Conservation (phyloP, 2,888 invertebrate species). For the Phragmatobia fuliginosa region DNA sequence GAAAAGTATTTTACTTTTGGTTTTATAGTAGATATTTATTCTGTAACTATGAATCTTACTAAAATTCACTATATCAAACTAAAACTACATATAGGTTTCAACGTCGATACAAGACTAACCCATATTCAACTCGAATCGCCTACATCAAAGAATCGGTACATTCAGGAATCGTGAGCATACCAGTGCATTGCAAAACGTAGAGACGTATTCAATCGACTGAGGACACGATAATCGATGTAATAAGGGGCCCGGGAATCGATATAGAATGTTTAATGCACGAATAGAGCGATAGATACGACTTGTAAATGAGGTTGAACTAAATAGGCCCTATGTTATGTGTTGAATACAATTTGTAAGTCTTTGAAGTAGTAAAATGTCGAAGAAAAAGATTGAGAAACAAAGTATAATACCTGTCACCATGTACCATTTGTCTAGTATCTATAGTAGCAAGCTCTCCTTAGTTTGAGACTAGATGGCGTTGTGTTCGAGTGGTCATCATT, state of each 20-base stretch:
- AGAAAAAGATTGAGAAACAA: too few species aligned
- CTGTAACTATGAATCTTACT: too few species aligned
- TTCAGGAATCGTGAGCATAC: conserved; percentile 19
- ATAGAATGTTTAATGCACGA: conserved; percentile 49
- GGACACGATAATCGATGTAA: conserved; percentile 52
- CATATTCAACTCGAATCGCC: conserved; percentile 3
- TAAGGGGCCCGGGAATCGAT: conserved; percentile 51
- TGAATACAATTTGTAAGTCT: neutral
- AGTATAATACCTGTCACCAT: too few species aligned
- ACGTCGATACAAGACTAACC: neutral
- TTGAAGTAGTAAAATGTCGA: neutral
- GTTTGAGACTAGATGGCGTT: too few species aligned
- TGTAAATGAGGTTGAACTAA: neutral
- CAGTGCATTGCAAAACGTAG: conserved; percentile 15
- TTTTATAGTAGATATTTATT: too few species aligned
- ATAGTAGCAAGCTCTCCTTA: too few species aligned
- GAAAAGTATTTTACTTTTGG: too few species aligned
- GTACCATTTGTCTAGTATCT: too few species aligned
- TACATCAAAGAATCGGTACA: conserved; percentile 10
- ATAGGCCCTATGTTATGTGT: conserved; percentile 2
- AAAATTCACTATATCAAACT: too few species aligned
- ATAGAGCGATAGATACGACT: conserved; percentile 7
- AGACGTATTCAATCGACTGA: conserved; percentile 41
- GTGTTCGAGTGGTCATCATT: neutral
- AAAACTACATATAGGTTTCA: neutral